Conservation (phyloP, 2,888 invertebrate genomes). For the Crossocerus cetratus region DNA sequence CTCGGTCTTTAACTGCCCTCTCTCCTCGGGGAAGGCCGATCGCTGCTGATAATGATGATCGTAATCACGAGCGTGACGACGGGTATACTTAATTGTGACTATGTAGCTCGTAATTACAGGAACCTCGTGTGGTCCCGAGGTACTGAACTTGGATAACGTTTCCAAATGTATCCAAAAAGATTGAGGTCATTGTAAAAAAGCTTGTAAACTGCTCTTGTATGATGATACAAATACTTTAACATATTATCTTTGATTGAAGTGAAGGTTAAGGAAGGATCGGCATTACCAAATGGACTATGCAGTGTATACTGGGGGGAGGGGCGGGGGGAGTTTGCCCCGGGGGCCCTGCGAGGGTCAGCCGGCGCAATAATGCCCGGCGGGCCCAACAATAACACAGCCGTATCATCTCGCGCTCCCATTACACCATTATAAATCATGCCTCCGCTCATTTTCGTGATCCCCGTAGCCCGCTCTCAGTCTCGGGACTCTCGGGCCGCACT, state of each 20-base stretch:
- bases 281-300: constrained; percentile 34
- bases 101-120: constrained; percentile 47
- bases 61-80: constrained; percentile 46
- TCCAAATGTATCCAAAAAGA: too few species aligned
- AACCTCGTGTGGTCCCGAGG: too few species aligned
- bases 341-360: constrained; percentile 63
- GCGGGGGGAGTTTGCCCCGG: constrained; percentile 31
- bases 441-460: constrained; percentile 64
- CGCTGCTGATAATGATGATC: constrained; percentile 35
- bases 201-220: not conserved
- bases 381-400: constrained; percentile 64
- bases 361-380: constrained; percentile 62
- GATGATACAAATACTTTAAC: not conserved
- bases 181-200: not conserved
- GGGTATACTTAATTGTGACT: constrained; percentile 47
- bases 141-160: too few species aligned
- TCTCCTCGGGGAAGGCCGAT: constrained; percentile 21
- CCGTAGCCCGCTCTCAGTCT: constrained; percentile 35
- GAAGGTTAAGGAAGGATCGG: too few species aligned
- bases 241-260: too few species aligned
- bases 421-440: constrained; percentile 73
- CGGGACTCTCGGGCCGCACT: constrained; percentile 42
- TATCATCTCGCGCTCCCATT: constrained; percentile 70
- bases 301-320: constrained; percentile 20
- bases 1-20: constrained; percentile 42